A percentile compares a stretch with the other conserved stretches of the same genome.
These are phyloP conservation scores for Phalanger gymnotis DNA, from an alignment of 2,797 vertebrate genomes.

Conservation along the genomic window DNA sequence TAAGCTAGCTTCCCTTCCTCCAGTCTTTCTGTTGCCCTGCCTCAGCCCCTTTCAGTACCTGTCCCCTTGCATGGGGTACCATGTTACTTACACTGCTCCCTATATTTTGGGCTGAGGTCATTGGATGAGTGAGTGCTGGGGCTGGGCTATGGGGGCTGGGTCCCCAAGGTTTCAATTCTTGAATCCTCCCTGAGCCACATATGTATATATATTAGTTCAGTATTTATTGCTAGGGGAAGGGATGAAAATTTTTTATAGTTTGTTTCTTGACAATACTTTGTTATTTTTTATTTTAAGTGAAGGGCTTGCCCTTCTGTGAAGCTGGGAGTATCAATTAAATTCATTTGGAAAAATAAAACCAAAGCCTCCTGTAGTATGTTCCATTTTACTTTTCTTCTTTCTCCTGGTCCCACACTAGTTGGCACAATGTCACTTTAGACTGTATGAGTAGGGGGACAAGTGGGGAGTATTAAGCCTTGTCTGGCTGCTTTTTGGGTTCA, in stretches of 20 bases:
- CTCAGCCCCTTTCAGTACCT: conserved; percentile 5
- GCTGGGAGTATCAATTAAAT: conserved; percentile 71
- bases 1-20: conserved; percentile 1
- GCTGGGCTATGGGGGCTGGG: conserved; percentile 44
- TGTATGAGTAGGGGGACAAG: background rate
- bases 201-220: conserved; percentile 73
- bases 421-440: conserved; percentile 11
- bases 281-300: conserved; percentile 65
- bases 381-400: conserved; percentile 60
- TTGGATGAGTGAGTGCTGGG: conserved; percentile 25
- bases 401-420: conserved; percentile 28
- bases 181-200: conserved; percentile 66
- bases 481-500: background rate
- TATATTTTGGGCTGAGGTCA: conserved; percentile 31
- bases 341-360: conserved; percentile 65
- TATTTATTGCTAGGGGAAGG: conserved; percentile 76
- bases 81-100: conserved; percentile 39
- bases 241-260: conserved; percentile 59
- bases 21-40: background rate
- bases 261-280: conserved; percentile 59
- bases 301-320: conserved; percentile 49
- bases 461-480: background rate
- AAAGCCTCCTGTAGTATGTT: conserved; percentile 12
- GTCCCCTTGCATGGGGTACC: background rate
- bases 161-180: conserved; percentile 27